phyloP scores from a whole-genome alignment of 1,140 invertebrate species.

The Nephila pilipes region DNA sequence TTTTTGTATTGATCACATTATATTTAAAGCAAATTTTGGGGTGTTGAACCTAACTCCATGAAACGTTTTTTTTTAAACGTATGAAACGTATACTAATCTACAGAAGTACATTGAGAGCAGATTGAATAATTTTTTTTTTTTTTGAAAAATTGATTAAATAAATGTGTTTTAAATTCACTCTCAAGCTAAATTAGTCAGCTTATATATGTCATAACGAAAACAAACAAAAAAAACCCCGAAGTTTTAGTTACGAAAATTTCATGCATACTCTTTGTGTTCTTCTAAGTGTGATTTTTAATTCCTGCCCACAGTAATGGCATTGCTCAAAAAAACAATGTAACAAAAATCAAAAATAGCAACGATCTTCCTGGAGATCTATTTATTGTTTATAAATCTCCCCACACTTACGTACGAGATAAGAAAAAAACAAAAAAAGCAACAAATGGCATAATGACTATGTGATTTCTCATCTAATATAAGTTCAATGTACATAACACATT shows the following conservation, averaged over 20 bases:
- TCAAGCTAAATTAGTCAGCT: no score
- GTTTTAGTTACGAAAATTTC: neutral
- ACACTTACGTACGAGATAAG: neutral
- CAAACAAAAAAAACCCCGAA: neutral
- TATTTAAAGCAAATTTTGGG: no score
- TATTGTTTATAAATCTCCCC: neutral
- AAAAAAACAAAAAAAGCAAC: conserved; percentile 4
- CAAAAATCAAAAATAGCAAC: no score
- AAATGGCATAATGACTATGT: neutral
- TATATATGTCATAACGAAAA: no score
- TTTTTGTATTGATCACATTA: no score
- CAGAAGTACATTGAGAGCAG: no score
- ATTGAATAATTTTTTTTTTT: no score
- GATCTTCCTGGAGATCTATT: conserved; percentile 13
- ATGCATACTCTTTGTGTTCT: neutral
- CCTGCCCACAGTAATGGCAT: neutral
- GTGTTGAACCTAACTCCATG: no score
- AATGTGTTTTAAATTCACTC: no score
- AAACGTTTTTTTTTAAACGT: no score
- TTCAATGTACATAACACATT: conserved; percentile 18
- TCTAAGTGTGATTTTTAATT: neutral
- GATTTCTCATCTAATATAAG: neutral
- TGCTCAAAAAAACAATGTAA: neutral
- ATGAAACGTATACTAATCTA: no score
- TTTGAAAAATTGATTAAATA: no score